These are phyloP conservation scores for Neodontobutis hainanensis DNA, from an alignment of 2,113 vertebrate species.

Conservation along the genomic window DNA sequence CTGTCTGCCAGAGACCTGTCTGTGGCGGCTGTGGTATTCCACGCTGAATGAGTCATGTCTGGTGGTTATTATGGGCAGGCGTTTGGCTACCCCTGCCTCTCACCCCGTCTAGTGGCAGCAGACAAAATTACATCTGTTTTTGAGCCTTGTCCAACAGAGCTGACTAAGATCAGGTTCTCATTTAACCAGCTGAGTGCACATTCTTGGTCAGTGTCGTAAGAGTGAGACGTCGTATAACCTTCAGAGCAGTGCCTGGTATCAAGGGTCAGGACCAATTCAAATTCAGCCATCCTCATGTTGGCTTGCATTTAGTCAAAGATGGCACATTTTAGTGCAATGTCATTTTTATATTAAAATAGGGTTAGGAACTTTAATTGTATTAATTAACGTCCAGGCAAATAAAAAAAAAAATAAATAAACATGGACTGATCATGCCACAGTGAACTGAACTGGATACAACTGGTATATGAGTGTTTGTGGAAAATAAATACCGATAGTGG, in stretches of 20 bases:
- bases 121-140: conserved; percentile 64
- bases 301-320: background rate
- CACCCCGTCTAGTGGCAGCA: conserved; percentile 71
- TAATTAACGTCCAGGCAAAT: too few species aligned
- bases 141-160: conserved; percentile 41
- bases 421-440: too few species aligned
- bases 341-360: too few species aligned
- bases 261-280: too few species aligned
- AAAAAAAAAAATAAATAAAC: too few species aligned
- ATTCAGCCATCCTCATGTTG: too few species aligned
- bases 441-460: too few species aligned
- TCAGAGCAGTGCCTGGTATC: background rate
- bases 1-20: conserved; percentile 77
- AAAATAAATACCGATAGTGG: too few species aligned
- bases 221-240: conserved; percentile 1
- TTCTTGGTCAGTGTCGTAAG: conserved; percentile 43
- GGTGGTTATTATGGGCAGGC: conserved; percentile 75
- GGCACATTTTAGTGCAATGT: too few species aligned
- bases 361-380: too few species aligned
- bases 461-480: too few species aligned
- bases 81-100: conserved; percentile 42
- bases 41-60: conserved; percentile 79
- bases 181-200: conserved; percentile 52
- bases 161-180: conserved; percentile 45
- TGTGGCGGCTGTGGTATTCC: conserved; percentile 78